Conservation (phyloP, 2,113 vertebrate genomes). For the Recurvirostra avosetta region DNA sequence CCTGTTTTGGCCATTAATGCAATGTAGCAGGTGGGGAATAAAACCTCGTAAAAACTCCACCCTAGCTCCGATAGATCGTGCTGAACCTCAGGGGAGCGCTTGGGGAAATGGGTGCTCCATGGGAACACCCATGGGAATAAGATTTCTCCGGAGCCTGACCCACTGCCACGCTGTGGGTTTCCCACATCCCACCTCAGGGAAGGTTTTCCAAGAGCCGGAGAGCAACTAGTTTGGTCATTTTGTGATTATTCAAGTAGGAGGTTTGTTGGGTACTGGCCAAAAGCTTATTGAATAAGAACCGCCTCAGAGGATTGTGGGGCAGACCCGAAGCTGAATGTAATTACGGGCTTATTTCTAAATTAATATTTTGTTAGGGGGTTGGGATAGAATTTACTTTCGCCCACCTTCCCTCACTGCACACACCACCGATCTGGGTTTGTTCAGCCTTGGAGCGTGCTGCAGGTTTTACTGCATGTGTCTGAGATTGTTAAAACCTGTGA, state of each 20-base stretch:
- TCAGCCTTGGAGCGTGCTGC: background rate
- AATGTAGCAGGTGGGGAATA: background rate
- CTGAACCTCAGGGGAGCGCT: background rate
- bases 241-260: background rate
- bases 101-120: background rate
- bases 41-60: constrained; percentile 2
- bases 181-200: background rate
- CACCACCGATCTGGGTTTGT: background rate
- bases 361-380: constrained; percentile 39
- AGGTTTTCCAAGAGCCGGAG: background rate
- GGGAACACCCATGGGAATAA: background rate
- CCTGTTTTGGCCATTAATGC: constrained; percentile 30
- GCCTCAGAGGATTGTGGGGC: background rate
- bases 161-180: rapidly evolving
- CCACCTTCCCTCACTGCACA: background rate
- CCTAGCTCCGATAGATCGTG: background rate
- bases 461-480: constrained; percentile 8
- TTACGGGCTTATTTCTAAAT: constrained; percentile 60
- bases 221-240: background rate
- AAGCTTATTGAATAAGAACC: background rate
- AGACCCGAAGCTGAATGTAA: constrained; percentile 19
- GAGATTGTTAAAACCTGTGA: constrained; percentile 23
- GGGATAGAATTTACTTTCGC: constrained; percentile 1
- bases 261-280: constrained; percentile 24
- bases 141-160: background rate